Evolutionary conservation across 2,888 invertebrate species (phyloP), one percentile per base, ranked within the genome.

Genomic region (Drosophila lacicola): DNA sequence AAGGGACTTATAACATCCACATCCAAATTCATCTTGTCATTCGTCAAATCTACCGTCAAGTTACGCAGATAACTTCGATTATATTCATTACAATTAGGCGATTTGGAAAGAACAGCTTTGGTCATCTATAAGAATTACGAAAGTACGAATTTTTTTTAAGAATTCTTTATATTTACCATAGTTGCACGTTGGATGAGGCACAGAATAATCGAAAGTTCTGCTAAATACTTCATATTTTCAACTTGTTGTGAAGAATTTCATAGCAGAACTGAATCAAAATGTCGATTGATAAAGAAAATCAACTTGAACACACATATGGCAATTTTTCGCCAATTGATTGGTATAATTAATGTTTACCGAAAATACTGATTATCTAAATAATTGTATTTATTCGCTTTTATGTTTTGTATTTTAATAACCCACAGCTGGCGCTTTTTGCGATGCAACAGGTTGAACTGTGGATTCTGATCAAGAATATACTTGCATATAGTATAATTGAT

Each of bases 91-190:
- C 70, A 70, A 29, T 0, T 42, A 13, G 57, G 64, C 1, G 29
- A 2, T 9, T 54, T 58, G 5, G n/a, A 8, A 4, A 42, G 1
- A 9, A 37, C 6, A 2, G 33, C 49, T 14, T 13, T 54, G 9
- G 10, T 50, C 5, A 36, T 11, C 60, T 67, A 34, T n/a, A 13
- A n/a, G 3, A 17, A 14, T 44, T 19, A 11, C 8, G 11, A 2
- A 5, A 17, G 14, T 10, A 21, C 10, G 8, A 4, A 11, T 25
- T 2, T 13, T 1, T 58, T 34, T n/a, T 0, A n/a, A 8, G 13
- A 14, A 3, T 14, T 4, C 11, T 9, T 6, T 2, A 10, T 17
- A 21, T 37, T 66, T 58, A 70, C 70, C 70, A 63, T 29, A 17
- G 34, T 45, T 19, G 29, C 19, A 56, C 9, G 25, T 2, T 64